Conservation (phyloP, 2,113 vertebrate species). For the Paradisaea rubra region DNA sequence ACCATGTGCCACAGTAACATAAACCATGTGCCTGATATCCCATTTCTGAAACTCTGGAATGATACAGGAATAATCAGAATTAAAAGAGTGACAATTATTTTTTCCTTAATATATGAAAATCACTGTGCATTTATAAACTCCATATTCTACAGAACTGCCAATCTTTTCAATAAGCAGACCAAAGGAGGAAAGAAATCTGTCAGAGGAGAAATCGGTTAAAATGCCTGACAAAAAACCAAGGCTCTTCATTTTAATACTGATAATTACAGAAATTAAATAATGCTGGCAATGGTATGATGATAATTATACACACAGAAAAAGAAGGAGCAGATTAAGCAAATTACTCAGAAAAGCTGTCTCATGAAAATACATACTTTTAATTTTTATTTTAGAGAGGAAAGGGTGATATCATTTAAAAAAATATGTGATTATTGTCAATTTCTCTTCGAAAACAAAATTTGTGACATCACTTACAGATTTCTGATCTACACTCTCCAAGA, state of each 20-base stretch:
- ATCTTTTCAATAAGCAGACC: not conserved
- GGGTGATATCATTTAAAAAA: not conserved
- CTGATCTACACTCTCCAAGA: not conserved
- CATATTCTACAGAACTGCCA: not conserved
- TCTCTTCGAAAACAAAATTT: not conserved
- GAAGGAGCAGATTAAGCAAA: not conserved
- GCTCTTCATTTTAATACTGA: not conserved
- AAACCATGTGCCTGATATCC: not conserved
- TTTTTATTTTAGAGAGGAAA: not conserved
- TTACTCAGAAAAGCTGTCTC: not conserved
- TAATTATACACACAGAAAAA: not conserved
- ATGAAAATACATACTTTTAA: not conserved
- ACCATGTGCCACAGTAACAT: rapidly evolving
- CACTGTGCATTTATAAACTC: not conserved
- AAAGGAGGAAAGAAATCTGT: not conserved
- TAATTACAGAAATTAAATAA: constrained; percentile 22
- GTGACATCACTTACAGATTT: not conserved
- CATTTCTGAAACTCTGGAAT: not conserved
- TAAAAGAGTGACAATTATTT: not conserved
- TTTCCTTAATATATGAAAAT: not conserved
- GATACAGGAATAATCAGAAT: not conserved
- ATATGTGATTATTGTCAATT: not conserved
- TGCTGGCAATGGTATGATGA: not conserved
- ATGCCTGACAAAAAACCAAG: not conserved
- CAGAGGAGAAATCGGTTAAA: not conserved